Percentiles rank a stretch among this genome's conserved stretches.
Evolutionary conservation across 2,113 vertebrate species (phyloP).

Genomic region (Eclectus roratus): DNA sequence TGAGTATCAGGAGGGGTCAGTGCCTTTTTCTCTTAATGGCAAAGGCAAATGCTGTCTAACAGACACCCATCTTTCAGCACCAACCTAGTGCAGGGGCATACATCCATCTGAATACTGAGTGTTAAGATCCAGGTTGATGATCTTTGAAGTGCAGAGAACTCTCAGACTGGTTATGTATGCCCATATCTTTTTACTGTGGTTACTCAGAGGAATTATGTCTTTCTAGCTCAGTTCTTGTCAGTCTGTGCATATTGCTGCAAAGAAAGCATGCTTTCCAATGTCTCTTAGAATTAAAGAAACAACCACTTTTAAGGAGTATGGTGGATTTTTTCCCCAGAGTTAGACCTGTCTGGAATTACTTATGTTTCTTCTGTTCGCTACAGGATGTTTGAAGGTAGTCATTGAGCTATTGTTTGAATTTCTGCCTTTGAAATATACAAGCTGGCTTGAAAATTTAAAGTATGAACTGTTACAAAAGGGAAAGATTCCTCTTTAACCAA

Average conservation of each 20-base stretch:
- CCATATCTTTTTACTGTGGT: not conserved
- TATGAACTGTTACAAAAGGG: not conserved
- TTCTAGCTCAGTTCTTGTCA: not conserved
- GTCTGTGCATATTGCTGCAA: not conserved
- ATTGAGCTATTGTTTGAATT: not conserved
- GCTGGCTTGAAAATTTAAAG: not conserved
- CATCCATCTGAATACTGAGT: not conserved
- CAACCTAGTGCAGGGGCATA: fast-evolving
- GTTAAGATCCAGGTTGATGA: not conserved
- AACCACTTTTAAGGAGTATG: not conserved
- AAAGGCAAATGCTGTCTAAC: not conserved
- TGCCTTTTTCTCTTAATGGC: not conserved
- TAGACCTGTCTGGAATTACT: not conserved
- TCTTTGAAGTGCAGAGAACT: not conserved
- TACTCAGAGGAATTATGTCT: not conserved
- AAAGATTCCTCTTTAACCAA: not conserved
- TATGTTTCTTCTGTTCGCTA: not conserved
- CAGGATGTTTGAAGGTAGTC: not conserved
- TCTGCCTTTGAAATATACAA: not conserved
- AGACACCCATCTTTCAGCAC: not conserved
- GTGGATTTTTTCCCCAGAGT: not conserved
- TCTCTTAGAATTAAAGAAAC: not conserved
- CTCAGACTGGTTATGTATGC: not conserved
- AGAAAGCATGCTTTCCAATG: not conserved
- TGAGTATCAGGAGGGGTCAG: not conserved